phyloP scores from a whole-genome alignment of 2,113 vertebrate species.

The Brevimyrus niger region DNA sequence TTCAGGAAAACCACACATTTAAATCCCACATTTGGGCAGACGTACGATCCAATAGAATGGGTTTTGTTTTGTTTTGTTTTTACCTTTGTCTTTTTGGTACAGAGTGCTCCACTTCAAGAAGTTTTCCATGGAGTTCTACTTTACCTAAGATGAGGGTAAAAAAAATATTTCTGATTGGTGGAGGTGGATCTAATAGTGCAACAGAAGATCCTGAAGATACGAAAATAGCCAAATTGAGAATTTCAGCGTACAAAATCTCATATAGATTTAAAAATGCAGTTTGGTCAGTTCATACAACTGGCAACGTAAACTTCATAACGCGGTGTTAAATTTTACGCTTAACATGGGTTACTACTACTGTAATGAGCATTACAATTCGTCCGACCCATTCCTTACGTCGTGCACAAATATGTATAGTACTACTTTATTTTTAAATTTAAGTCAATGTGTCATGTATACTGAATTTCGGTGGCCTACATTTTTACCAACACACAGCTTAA shows the following conservation, averaged over 20 bases:
- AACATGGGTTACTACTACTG: background rate
- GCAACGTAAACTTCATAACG: background rate
- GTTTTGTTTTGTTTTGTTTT: constrained; percentile 19
- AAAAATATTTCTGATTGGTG: constrained; percentile 24
- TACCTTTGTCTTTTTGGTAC: constrained; percentile 98
- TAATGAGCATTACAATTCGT: background rate
- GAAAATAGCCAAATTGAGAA: background rate
- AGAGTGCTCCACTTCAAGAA: constrained; percentile 93
- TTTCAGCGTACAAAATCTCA: background rate
- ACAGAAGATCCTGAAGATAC: background rate
- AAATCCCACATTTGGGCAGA: background rate
- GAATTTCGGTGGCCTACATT: constrained; percentile 40
- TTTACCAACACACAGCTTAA: constrained; percentile 47
- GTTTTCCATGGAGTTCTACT: constrained; percentile 94
- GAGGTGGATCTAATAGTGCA: background rate
- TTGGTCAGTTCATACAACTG: background rate
- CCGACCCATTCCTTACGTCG: background rate
- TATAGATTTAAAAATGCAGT: background rate
- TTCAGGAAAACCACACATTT: background rate
- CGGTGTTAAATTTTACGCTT: background rate
- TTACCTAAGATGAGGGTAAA: constrained; percentile 67
- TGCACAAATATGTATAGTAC: background rate
- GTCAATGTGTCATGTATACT: too few relatives aligned
- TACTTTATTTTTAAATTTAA: background rate
- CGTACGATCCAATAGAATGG: background rate